Evolutionary conservation across 2,888 invertebrate genomes (phyloP), one percentile per base, ranked within the genome.

Genomic region (Tipula confusa): DNA sequence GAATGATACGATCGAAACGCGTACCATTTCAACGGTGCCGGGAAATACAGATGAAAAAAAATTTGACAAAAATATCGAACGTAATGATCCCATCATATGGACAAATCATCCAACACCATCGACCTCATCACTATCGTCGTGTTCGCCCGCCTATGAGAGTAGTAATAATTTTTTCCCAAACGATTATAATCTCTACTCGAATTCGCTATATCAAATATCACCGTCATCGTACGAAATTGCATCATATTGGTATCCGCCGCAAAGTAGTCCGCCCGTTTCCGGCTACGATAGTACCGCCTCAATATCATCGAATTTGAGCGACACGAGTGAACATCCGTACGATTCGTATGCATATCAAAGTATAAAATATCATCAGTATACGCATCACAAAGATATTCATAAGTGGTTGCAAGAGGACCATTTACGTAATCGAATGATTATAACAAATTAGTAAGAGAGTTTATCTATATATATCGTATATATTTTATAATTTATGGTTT

Each of bases 321-420:
- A 36, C 9, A 79, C 89, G 86, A 89, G 89, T 85, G 89, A 89
- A 84, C 86, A 84, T 84, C 85, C 85, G 81, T 86, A 86, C 83
- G 85, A 91, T 87, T 90, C 91, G 87, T 90, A 90, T 86, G 88
- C 90, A 33, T 90, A 91, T 86, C 88, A 89, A 84, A 90, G 90
- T 6, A 88, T 87, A 83, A 91, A 91, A 86, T 90, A 90, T 86
- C 89, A 90, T n/a, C 31, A 33, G 11, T 64, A 64, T 9, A 64
- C 64, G 64, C 85, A 89, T 91, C 83, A 90, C 82, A 88, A 90
- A 82, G 91, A 91, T 86, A 89, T 92, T 83, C 91, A 92, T 85
- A 91, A 91, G 85, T 92, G 92, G 92, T 87, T 92, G 84, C 91
- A 92, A 86, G 91, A 91, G 83, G 88, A 85, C 48, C 84, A 84